phyloP scores from a whole-genome alignment of 2,797 vertebrate species.

The Saxicola maurus region DNA sequence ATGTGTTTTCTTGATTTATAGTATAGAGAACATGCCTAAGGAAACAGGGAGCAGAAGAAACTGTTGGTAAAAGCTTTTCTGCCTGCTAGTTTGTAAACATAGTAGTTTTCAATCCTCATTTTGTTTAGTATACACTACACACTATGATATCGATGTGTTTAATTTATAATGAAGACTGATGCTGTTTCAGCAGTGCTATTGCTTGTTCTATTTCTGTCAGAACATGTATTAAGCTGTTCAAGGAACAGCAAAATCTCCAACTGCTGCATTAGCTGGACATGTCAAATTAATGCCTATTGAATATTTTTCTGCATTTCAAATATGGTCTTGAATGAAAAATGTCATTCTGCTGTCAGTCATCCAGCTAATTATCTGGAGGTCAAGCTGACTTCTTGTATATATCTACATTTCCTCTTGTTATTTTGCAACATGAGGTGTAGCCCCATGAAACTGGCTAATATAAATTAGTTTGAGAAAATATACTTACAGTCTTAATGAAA shows the following conservation, averaged over 20 bases:
- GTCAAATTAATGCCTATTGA: background rate
- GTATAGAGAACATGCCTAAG: background rate
- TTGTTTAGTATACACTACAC: background rate
- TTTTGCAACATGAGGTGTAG: background rate
- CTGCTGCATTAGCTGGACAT: background rate
- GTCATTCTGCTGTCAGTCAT: conserved; percentile 50
- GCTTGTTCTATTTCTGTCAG: conserved; percentile 30
- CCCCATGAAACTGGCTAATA: background rate
- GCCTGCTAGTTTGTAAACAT: background rate
- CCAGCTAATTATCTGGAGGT: background rate
- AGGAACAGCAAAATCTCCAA: background rate
- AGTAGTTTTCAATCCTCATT: background rate
- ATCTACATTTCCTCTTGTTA: conserved; percentile 5
- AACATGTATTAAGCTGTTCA: background rate
- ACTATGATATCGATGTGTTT: background rate
- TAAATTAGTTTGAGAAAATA: background rate
- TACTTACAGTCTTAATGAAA: background rate
- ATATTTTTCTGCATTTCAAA: conserved; percentile 13
- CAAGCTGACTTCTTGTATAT: background rate
- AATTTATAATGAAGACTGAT: conserved; percentile 35
- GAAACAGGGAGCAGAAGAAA: background rate
- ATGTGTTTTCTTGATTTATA: background rate
- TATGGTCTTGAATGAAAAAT: conserved; percentile 27
- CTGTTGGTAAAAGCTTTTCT: background rate
- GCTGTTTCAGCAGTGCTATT: conserved; percentile 3